Percentiles rank a stretch among this genome's conserved stretches.
Conservation (phyloP, 2,888 invertebrate genomes). For the Tuberolachnus salignus region DNA sequence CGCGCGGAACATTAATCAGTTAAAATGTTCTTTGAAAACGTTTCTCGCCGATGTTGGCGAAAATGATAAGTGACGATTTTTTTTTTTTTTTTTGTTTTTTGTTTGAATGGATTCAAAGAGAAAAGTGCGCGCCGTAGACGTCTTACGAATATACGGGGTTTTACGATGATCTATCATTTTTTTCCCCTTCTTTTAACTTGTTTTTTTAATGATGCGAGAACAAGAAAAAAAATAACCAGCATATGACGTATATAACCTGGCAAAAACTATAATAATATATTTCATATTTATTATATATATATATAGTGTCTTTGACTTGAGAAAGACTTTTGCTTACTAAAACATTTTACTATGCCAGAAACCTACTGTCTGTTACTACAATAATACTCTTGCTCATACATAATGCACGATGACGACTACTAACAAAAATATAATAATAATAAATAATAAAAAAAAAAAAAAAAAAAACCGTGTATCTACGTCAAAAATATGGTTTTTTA, state of each 20-base stretch:
- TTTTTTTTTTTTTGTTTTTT: too few relatives aligned
- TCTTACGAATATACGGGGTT: slow-evolving; percentile 5
- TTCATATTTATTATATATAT: neutral
- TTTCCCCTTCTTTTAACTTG: neutral
- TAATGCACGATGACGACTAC: neutral
- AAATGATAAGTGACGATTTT: too few relatives aligned
- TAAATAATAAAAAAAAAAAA: neutral
- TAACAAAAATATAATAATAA: neutral
- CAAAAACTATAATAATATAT: slow-evolving; percentile 5
- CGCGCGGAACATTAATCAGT: slow-evolving; percentile 12
- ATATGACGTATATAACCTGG: neutral
- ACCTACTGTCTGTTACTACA: neutral
- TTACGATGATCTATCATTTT: slow-evolving; percentile 34
- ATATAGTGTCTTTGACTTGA: too few relatives aligned
- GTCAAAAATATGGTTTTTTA: neutral
- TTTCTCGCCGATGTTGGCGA: slow-evolving; percentile 10
- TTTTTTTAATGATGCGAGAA: neutral
- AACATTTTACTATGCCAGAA: neutral
- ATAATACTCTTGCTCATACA: neutral
- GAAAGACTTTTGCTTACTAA: slow-evolving; percentile 11
- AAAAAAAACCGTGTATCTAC: neutral
- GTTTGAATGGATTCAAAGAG: slow-evolving; percentile 27
- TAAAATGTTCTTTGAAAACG: slow-evolving; percentile 13
- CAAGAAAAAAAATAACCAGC: slow-evolving; percentile 4
- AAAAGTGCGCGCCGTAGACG: neutral